Conservation (phyloP, 37 sponge, comb jelly and placozoan genomes). For the Spongilla lacustris region DNA sequence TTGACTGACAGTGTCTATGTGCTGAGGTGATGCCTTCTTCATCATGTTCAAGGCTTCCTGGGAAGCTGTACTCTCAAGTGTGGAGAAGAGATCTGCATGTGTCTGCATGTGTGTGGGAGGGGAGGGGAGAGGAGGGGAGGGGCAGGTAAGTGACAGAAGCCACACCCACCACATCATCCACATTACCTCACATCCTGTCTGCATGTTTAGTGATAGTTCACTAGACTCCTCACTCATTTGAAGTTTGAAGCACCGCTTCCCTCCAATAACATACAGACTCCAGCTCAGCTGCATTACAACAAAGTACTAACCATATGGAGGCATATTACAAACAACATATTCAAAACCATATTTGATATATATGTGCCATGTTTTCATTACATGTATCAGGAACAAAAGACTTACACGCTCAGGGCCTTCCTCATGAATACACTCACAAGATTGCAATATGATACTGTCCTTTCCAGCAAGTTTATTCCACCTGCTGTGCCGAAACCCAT, state of each 20-base stretch:
- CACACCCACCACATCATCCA: neutral
- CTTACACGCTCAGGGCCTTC: neutral
- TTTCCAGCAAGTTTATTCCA: conserved; percentile 71
- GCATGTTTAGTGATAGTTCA: neutral
- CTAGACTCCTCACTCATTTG: neutral
- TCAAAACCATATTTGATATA: neutral
- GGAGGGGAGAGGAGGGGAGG: neutral
- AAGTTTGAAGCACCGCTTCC: neutral
- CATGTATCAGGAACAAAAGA: neutral
- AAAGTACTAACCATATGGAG: neutral
- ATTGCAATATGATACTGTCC: conserved; percentile 22
- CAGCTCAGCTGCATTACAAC: no score
- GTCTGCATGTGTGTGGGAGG: conserved; percentile 22
- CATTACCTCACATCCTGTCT: neutral
- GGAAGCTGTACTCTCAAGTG: conserved; percentile 32
- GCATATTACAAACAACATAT: neutral
- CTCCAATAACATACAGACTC: no score
- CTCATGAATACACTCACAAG: neutral
- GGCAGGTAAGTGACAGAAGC: neutral
- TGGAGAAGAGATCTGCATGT: conserved; percentile 56
- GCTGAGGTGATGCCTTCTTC: conserved; percentile 40
- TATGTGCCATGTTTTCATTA: neutral
- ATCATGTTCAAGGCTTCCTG: conserved; percentile 17
- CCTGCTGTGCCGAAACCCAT: conserved; percentile 64
- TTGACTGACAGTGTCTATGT: conserved; percentile 54